Base-by-base conservation (phyloP, 2,888 invertebrate genomes). In the Crocallis elinguaria region DNA sequence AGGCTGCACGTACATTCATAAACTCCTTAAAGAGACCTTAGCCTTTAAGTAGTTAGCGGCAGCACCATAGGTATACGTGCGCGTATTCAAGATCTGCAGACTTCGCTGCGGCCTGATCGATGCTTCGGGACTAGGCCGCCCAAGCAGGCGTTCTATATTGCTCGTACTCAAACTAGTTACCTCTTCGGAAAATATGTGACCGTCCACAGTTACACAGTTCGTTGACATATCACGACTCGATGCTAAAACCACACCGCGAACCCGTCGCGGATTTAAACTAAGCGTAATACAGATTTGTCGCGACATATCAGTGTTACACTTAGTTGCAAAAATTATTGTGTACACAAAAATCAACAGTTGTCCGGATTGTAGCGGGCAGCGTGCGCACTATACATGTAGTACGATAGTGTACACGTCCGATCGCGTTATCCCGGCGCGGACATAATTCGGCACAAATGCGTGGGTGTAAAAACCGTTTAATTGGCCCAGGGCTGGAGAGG, bases 401-500 rank as follows among this genome's bases (percentile, higher is more conserved):
- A 27, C 32, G 30, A 37, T 39, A 50, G 37, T 51, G 50, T 51
- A 41, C 33, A 45, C 45, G 45, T 60, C 39, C 62, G 61, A 67
- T 66, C 67, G 63, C 65, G 71, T 71, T 72, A 73, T 72, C 64
- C 54, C 60, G 57, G 62, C 46, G 29, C 48, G 38, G 38, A 75
- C 79, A 83, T 86, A 82, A 84, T 81, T 79, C 80, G 73, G 68
- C 74, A 73, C 78, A 80, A 83, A 86, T 84, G 83, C 79, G 81
- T 68, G 81, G 79, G 83, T 79, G 86, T 87, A 90, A 90, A 90
- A 90, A 90, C 81, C 81, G 80, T 83, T 86, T 88, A 87, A 90
- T 89, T 88, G 88, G 80, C 75, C 75, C 59, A 68, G 71, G 64
- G 71, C 65, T 35, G 33, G 41, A 61, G 55, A 61, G 55, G 74